Percentiles rank a stretch among this genome's conserved stretches.
Evolutionary conservation across 2,888 invertebrate species (phyloP).

Genomic region (Drosophila monieri): DNA sequence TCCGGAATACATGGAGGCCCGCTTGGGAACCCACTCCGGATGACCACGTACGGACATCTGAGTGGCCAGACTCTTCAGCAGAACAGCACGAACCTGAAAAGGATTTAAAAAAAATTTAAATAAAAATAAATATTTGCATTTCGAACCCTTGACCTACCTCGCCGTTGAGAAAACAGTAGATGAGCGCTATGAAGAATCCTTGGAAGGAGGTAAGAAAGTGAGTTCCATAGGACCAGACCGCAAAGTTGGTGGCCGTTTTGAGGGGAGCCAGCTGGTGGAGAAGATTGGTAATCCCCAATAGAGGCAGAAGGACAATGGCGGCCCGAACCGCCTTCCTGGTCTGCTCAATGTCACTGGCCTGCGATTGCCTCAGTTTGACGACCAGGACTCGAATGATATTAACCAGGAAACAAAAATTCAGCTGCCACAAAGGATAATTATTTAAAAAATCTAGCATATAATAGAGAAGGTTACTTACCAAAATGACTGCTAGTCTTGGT

Average conservation of each 20-base stretch:
- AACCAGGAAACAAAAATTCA: constrained; percentile 90
- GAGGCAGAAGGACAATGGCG: constrained; percentile 90
- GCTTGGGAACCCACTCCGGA: constrained; percentile 82
- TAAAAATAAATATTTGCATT: background rate
- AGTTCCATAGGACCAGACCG: constrained; percentile 91
- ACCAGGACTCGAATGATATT: constrained; percentile 92
- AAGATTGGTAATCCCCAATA: constrained; percentile 92
- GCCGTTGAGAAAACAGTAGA: constrained; percentile 93
- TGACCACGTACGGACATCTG: constrained; percentile 84
- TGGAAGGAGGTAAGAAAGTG: constrained; percentile 93
- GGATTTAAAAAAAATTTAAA: background rate
- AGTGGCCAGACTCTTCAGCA: constrained; percentile 84
- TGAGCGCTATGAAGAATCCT: constrained; percentile 91
- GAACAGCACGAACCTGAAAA: constrained; percentile 84
- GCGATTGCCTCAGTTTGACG: constrained; percentile 89
- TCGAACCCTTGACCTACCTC: constrained; percentile 87
- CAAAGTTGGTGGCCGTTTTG: constrained; percentile 89
- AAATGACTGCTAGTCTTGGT: constrained; percentile 91
- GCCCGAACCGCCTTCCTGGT: constrained; percentile 92
- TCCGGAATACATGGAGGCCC: constrained; percentile 83
- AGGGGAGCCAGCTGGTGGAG: constrained; percentile 90
- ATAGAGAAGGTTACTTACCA: constrained; percentile 86
- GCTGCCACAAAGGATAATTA: constrained; percentile 32
- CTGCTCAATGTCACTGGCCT: constrained; percentile 90
- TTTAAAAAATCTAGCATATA: background rate